Base-by-base conservation (phyloP, 2,113 vertebrate species). In the Erpornis zantholeuca region DNA sequence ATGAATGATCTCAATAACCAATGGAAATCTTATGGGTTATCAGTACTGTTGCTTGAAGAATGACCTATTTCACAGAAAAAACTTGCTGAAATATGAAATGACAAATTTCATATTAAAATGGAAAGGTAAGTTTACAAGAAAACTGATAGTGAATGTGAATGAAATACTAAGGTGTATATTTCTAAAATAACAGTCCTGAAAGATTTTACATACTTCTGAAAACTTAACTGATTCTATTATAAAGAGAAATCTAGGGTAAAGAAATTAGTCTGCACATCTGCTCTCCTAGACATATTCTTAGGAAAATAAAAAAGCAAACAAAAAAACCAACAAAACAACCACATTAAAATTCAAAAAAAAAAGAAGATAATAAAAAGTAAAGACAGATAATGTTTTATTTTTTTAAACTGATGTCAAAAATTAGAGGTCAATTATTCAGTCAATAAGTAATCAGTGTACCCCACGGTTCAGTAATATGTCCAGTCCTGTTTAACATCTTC, bases 281-380 rank as follows among this genome's bases (percentile, higher is more conserved):
- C 1, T 68, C 78, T 70, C 20, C 5, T 44, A 33, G 7, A 4
- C 56, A 10, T n/a, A 52, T 52, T 87, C 81, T 42, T 63, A 42
- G 20, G n/a, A 49, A 36, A 25, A 53, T n/a, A n/a, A 21, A 3
- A 45, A 69, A 45, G 6, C 35, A 18, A 35, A 18, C 11, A 27
- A 47, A 23, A 9, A 12, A 35, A 6, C 2, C 4, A 28, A 27
- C 2, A 35, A 57, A 80, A 42, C 1, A 15, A 3, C 6, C 20
- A 35, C 21, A 42, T 12, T 15, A 21, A 33, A 44, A 70, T 29
- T 24, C 9, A n/a, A 54, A 29, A 56, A 18, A 12, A 3, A 56
- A 42, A 42, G 8, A 18, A 33, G 35, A 42, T 44, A 44, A 76
- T n/a, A 80, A 59, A 60, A 42, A 33, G 1, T 21, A 28, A 19